phyloP scores from a whole-genome alignment of 1,140 invertebrate species.

The Conopomorpha cramerella region DNA sequence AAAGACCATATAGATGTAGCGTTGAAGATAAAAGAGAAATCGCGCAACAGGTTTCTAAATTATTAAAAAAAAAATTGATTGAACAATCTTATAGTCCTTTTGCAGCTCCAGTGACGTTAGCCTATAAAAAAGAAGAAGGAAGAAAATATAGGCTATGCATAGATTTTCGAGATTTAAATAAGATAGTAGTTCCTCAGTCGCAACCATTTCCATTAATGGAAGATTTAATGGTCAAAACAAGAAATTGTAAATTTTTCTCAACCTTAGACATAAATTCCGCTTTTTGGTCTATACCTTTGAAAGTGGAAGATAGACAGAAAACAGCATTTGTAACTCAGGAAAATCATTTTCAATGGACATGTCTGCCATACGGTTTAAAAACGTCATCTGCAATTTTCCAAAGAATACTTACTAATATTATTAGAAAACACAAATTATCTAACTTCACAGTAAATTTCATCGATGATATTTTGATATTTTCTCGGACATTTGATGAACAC shows the following conservation, averaged over 20 bases:
- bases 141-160: constrained; percentile 17
- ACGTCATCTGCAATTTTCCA: too few relatives aligned
- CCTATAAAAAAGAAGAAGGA: constrained; percentile 23
- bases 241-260: constrained; percentile 11
- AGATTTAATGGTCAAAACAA: too few relatives aligned
- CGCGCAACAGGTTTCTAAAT: constrained; percentile 18
- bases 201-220: constrained; percentile 17
- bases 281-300: constrained; percentile 22
- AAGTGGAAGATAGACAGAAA: constrained; percentile 9
- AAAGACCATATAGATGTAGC: constrained; percentile 21
- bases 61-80: constrained; percentile 17
- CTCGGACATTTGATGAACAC: constrained; percentile 4
- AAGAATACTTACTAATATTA: constrained; percentile 7
- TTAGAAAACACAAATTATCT: constrained; percentile 5
- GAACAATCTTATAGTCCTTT: constrained; percentile 24
- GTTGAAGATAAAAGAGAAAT: constrained; percentile 21
- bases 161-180: too few relatives aligned
- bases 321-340: too few relatives aligned
- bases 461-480: too few relatives aligned
- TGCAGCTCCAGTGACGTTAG: too few relatives aligned
- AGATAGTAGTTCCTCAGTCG: constrained; percentile 23
- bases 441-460: too few relatives aligned
- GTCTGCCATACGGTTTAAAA: too few relatives aligned
- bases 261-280: constrained; percentile 27
- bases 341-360: too few relatives aligned